Percentiles rank a stretch among this genome's conserved stretches.
Conservation (phyloP, 53 echinoderm and acorn worm species). For the Crossaster papposus region DNA sequence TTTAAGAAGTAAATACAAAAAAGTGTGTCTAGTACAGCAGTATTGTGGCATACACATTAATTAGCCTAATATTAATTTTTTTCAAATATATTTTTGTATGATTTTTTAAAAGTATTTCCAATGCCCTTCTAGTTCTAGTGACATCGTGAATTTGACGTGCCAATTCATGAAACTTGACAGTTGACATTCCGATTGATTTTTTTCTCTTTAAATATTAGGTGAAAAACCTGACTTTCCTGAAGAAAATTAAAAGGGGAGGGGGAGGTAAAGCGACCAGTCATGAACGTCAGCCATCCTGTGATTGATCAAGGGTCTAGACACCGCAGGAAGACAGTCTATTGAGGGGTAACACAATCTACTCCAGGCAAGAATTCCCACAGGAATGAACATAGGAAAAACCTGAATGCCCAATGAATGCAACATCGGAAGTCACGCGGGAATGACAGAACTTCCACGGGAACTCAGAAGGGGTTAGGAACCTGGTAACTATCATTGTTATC, state of each 20-base stretch:
- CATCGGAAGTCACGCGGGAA: background rate
- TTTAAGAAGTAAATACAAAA: too few species aligned
- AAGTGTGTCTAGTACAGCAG: too few species aligned
- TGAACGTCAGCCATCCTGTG: background rate
- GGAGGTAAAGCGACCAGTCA: background rate
- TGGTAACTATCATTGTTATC: background rate
- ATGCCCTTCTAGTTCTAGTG: too few species aligned
- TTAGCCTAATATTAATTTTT: too few species aligned
- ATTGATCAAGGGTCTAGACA: constrained; percentile 5
- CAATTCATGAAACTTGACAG: too few species aligned
- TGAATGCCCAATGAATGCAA: background rate
- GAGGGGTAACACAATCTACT: background rate
- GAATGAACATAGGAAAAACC: constrained; percentile 11
- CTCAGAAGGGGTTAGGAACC: background rate
- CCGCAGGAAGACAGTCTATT: background rate
- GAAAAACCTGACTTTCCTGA: too few species aligned
- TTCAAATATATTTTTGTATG: too few species aligned
- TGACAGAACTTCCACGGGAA: background rate
- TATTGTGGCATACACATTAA: too few species aligned
- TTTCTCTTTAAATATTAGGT: too few species aligned
- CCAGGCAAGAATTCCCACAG: background rate
- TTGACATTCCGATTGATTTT: too few species aligned
- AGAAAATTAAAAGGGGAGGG: background rate
- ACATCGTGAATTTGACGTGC: too few species aligned
- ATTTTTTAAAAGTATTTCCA: too few species aligned